These are phyloP conservation scores for Ophraella communa DNA, from an alignment of 2,888 invertebrate species.

Conservation along the genomic window DNA sequence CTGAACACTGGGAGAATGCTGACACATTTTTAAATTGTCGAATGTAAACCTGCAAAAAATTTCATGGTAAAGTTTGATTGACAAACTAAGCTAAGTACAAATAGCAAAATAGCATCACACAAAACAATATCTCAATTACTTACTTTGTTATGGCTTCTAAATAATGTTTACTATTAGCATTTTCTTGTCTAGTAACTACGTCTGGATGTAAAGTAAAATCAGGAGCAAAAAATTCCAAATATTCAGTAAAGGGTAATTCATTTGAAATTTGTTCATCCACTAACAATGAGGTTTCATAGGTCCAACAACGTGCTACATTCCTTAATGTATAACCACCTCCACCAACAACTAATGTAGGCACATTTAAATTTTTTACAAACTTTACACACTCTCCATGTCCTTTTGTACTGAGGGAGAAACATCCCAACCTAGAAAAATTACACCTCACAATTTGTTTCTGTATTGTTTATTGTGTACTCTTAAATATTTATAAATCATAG, in stretches of 20 bases:
- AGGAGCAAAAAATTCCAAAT: constrained; percentile 96
- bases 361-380: constrained; percentile 89
- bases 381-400: constrained; percentile 98
- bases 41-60: constrained; percentile 75
- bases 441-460: too few relatives aligned
- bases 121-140: too few relatives aligned
- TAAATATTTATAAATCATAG: too few relatives aligned
- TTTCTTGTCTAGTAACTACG: constrained; percentile 83
- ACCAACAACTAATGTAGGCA: constrained; percentile 76
- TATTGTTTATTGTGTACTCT: too few relatives aligned
- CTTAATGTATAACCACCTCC: constrained; percentile 87
- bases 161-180: constrained; percentile 95
- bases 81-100: too few relatives aligned
- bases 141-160: constrained; percentile 83
- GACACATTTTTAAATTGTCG: constrained; percentile 92
- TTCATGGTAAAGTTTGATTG: too few relatives aligned
- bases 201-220: constrained; percentile 97
- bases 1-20: constrained; percentile 94
- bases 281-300: constrained; percentile 94
- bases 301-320: constrained; percentile 99
- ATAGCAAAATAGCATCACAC: too few relatives aligned
- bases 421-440: constrained; percentile 77
- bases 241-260: constrained; percentile 95
- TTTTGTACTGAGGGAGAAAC: constrained; percentile 92
- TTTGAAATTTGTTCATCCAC: constrained; percentile 93